Base-by-base conservation (phyloP, 2,797 vertebrate species). In the Sebastes flavidus region DNA sequence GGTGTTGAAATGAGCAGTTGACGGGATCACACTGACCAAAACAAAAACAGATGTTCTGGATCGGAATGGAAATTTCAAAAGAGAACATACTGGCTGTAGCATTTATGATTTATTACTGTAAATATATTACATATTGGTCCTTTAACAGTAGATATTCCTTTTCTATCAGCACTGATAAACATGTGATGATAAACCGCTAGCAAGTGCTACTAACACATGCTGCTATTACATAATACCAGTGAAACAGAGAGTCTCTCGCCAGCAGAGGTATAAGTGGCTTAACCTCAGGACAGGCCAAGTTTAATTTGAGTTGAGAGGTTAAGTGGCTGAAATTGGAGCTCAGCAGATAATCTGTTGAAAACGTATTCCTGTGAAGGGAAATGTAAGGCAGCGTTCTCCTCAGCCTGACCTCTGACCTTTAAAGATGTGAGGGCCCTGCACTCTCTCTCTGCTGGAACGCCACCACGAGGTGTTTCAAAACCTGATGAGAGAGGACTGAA, bases 231-330 rank as follows among this genome's bases (percentile, higher is more conserved):
- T 73, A 77, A 78, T 3, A 42, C 61, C 29, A 59, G 14, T 29
- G 63, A 56, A 80, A 11, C 49, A 52, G 49, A 24, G 38, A 27
- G 49, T 83, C 46, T 83, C 66, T 65, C 14, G 1, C 20, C 52
- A 73, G 80, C 52, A 71, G 82, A 83, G 60, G 75, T 55, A 73
- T 83, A 85, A 89, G 77, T 83, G 73, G 78, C 69, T 85, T 84
- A 78, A 87, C 73, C 84, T 75, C 18, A 3, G 63, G 66, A 85
- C 56, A 42, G 62, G 58, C 38, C 73, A 49, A 70, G 62, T 90
- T 83, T 78, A 80, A 85, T 81, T 79, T 69, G 77, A 84, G 78
- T 83, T 63, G 68, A 88, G 66, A 81, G 81, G 81, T 86, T 89
- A 92, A 92, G 77, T 86, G 88, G 77, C 76, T 80, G 74, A 83